phyloP scores from a whole-genome alignment of 35 echinoderm and acorn worm genomes.

The Stichopus chloronotus region DNA sequence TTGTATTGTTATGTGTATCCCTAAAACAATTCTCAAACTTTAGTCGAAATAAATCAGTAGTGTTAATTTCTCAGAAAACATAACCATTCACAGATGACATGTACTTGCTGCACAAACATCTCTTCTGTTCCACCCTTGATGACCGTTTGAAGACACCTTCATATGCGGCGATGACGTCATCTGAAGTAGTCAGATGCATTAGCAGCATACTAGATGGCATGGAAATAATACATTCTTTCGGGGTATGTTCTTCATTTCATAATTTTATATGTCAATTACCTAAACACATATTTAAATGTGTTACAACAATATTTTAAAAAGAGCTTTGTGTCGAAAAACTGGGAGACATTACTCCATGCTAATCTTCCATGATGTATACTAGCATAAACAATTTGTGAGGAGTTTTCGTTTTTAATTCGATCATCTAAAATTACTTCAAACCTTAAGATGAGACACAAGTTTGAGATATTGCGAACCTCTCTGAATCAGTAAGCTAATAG shows the following conservation, averaged over 20 bases:
- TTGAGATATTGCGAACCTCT: too few species aligned
- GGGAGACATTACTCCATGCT: neutral
- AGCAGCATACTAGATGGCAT: slow-evolving; percentile 19
- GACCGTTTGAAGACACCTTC: neutral
- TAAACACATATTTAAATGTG: neutral
- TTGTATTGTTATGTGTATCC: too few species aligned
- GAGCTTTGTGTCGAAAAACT: neutral
- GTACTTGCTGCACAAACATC: neutral
- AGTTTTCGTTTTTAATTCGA: neutral
- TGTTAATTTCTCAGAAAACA: neutral
- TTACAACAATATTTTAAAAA: neutral
- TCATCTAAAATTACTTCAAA: neutral
- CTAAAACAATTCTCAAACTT: neutral
- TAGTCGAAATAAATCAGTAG: neutral
- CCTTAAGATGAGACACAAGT: too few species aligned
- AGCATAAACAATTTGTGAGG: neutral
- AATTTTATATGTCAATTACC: neutral
- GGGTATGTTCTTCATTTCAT: neutral
- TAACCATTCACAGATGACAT: neutral
- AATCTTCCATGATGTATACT: neutral
- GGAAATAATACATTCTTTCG: neutral
- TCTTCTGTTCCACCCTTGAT: neutral
- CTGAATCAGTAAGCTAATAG: too few species aligned
- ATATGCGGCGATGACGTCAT: neutral
- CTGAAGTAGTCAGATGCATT: neutral